Evolutionary conservation across 2,797 vertebrate genomes (phyloP).

Genomic region (Pogoniulus pusillus): DNA sequence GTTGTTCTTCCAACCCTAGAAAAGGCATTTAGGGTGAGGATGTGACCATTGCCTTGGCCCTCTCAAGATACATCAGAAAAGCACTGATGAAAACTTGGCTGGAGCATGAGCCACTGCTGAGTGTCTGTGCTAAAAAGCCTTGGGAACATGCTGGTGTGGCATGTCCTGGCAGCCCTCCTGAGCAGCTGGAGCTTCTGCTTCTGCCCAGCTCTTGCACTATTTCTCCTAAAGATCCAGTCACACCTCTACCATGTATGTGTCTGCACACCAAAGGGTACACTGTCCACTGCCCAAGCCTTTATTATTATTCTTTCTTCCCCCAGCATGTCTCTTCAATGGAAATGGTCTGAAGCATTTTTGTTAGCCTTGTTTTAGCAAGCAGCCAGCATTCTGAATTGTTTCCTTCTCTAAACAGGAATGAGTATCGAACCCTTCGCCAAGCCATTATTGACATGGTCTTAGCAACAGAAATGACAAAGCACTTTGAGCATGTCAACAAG

Average conservation of each 20-base stretch:
- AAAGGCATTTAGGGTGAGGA: neutral
- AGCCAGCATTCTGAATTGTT: conserved; percentile 37
- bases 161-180: neutral
- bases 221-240: neutral
- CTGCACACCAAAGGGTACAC: neutral
- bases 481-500: conserved; percentile 98
- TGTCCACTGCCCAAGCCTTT: neutral
- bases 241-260: neutral
- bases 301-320: neutral
- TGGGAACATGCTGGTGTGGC: accelerated
- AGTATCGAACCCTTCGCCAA: conserved; percentile 93
- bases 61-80: neutral
- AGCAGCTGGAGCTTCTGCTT: neutral
- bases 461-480: conserved; percentile 98
- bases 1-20: neutral
- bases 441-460: conserved; percentile 97
- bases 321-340: neutral
- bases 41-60: neutral
- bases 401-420: conserved; percentile 82
- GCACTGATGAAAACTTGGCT: neutral
- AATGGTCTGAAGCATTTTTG: neutral
- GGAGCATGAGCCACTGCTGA: neutral
- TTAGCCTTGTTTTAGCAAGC: conserved; percentile 6
- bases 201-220: neutral
- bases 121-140: neutral